These are phyloP conservation scores for Ceryle rudis DNA, from an alignment of 2,797 vertebrate species.

Conservation along the genomic window DNA sequence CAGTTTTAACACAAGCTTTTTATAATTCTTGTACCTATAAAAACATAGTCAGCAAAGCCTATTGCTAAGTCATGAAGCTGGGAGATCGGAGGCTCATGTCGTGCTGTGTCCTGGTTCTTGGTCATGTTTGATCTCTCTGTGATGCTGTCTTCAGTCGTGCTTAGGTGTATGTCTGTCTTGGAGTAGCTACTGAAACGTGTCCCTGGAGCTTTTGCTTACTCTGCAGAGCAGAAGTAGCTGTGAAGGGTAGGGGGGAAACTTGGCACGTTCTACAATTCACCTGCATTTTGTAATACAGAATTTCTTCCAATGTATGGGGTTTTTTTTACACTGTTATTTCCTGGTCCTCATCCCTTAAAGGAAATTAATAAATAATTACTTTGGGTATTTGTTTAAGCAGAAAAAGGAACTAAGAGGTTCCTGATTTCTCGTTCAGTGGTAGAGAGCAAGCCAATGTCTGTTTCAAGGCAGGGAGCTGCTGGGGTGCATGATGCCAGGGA, in stretches of 20 bases:
- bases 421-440: not conserved
- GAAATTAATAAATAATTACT: not conserved
- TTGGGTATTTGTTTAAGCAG: not conserved
- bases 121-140: not conserved
- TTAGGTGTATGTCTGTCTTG: not conserved
- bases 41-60: not conserved
- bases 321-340: not conserved
- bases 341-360: not conserved
- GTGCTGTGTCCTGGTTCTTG: not conserved
- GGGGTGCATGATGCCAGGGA: not conserved
- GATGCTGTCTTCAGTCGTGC: not conserved
- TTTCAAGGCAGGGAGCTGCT: not conserved
- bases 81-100: not conserved
- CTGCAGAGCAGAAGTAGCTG: not conserved
- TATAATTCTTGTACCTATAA: not conserved
- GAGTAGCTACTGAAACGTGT: fast-evolving
- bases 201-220: not conserved
- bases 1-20: not conserved
- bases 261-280: fast-evolving
- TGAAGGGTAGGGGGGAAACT: not conserved
- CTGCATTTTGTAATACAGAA: not conserved
- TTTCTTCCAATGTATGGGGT: not conserved
- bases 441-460: not conserved
- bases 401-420: not conserved
- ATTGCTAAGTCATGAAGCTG: not conserved